A percentile compares a stretch with the other conserved stretches of the same genome.
phyloP scores from a whole-genome alignment of 92 coral and sea anemone genomes.

The Phymanthus crucifer region DNA sequence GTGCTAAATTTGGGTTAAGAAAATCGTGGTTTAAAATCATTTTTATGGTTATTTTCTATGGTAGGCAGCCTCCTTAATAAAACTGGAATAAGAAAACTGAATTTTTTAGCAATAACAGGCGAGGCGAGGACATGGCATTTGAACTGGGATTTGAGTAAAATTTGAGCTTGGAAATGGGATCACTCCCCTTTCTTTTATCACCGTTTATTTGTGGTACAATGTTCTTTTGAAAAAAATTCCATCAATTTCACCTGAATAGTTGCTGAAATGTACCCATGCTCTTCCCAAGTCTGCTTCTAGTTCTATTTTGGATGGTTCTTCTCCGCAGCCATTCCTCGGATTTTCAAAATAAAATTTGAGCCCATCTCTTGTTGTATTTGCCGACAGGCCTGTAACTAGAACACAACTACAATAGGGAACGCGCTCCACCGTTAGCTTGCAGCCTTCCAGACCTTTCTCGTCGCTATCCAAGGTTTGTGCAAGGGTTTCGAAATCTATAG shows the following conservation, averaged over 20 bases:
- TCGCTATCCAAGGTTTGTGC: not conserved
- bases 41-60: too few species aligned
- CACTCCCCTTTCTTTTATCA: not conserved
- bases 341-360: conserved; percentile 25
- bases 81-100: too few species aligned
- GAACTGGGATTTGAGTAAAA: too few species aligned
- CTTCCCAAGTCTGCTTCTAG: not conserved
- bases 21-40: too few species aligned
- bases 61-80: too few species aligned
- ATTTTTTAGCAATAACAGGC: too few species aligned
- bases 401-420: conserved; percentile 26
- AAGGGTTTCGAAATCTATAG: not conserved
- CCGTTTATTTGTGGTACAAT: not conserved
- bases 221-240: not conserved
- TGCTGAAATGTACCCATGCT: conserved; percentile 29
- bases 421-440: conserved; percentile 29
- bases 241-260: not conserved
- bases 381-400: conserved; percentile 15
- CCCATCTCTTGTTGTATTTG: conserved; percentile 5
- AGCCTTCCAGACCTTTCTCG: conserved; percentile 5
- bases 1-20: too few species aligned
- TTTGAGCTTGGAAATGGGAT: too few species aligned
- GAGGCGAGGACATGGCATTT: too few species aligned
- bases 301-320: conserved; percentile 10
- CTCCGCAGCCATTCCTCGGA: conserved; percentile 29